phyloP scores from a whole-genome alignment of 1,140 invertebrate species.

The Pseudomyrmex dendroicus region DNA sequence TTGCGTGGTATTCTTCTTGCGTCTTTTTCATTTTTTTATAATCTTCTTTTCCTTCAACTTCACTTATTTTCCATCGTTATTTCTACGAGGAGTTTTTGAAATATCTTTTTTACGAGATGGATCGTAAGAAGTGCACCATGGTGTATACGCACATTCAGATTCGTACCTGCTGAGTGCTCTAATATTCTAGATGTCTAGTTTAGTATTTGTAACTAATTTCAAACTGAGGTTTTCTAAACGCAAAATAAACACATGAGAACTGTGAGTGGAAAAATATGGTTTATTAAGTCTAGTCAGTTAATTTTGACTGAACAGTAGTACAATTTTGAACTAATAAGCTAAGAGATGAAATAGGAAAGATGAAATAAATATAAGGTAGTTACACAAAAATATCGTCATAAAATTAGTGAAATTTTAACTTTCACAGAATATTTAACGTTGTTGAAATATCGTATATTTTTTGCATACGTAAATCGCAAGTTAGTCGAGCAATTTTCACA shows the following conservation, averaged over 20 bases:
- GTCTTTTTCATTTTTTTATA: conserved; percentile 2
- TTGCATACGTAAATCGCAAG: conserved; percentile 35
- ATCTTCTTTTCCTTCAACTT: conserved; percentile 56
- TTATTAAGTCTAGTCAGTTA: conserved; percentile 10
- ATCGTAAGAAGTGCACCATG: conserved; percentile 66
- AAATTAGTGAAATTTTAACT: no score
- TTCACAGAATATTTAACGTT: neutral
- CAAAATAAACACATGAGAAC: neutral
- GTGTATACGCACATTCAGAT: neutral
- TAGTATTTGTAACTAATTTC: neutral
- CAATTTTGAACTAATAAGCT: neutral
- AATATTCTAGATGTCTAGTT: neutral
- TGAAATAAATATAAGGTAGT: no score
- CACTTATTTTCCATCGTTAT: conserved; percentile 70
- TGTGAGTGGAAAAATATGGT: neutral
- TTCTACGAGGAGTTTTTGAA: conserved; percentile 70
- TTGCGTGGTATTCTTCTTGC: neutral
- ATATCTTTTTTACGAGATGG: conserved; percentile 69
- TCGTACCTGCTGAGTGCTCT: neutral
- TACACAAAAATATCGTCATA: no score
- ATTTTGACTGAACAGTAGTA: neutral
- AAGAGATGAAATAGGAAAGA: no score
- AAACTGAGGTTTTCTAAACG: neutral
- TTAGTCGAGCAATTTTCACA: conserved; percentile 76
- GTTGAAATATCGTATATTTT: neutral